These are phyloP conservation scores for Dinoponera quadriceps DNA, from an alignment of 1,140 invertebrate species.

Conservation along the genomic window DNA sequence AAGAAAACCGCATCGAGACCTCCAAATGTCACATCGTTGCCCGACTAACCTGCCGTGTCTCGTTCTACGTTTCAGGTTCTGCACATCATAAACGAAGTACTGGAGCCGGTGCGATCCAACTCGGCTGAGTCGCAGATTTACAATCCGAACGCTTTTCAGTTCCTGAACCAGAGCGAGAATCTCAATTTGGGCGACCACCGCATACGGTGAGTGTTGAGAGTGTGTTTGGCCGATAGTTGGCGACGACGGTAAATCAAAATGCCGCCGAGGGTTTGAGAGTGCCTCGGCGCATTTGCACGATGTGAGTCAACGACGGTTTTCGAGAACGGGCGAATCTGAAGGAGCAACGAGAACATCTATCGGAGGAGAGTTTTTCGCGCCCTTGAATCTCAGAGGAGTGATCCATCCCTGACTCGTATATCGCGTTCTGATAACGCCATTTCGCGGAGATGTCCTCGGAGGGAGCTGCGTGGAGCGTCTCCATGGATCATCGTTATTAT, in stretches of 20 bases:
- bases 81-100: conserved; percentile 93
- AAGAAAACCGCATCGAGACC: neutral
- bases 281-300: conserved; percentile 15
- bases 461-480: neutral
- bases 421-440: neutral
- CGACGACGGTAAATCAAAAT: conserved; percentile 23
- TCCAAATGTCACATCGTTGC: neutral
- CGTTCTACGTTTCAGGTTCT: conserved; percentile 87
- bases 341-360: conserved; percentile 47
- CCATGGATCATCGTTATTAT: neutral
- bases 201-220: conserved; percentile 86
- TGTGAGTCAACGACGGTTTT: conserved; percentile 10
- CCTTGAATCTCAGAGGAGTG: neutral
- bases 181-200: conserved; percentile 89
- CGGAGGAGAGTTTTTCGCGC: conserved; percentile 8
- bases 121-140: conserved; percentile 87
- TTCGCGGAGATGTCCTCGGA: neutral
- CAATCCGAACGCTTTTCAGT: conserved; percentile 92
- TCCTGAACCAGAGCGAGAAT: conserved; percentile 91
- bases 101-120: conserved; percentile 89
- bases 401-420: neutral
- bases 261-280: neutral
- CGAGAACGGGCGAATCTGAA: conserved; percentile 3
- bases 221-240: neutral
- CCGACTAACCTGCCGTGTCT: neutral